phyloP scores from a whole-genome alignment of 1,140 invertebrate species.

The Drepana arcuata region DNA sequence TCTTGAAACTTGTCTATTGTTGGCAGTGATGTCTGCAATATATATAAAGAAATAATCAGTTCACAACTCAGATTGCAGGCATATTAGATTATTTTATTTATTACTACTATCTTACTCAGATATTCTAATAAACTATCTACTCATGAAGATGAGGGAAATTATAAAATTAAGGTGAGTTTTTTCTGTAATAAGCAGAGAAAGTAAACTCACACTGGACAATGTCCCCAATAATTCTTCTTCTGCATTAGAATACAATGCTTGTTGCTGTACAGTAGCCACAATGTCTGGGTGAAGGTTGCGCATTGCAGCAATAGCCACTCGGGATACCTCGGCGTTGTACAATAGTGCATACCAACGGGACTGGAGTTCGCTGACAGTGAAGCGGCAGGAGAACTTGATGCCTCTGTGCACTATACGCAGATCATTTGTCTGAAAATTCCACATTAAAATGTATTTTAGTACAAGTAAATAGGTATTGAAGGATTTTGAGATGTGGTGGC shows the following conservation, averaged over 20 bases:
- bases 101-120: no score
- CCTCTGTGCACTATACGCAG: constrained; percentile 89
- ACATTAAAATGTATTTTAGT: no score
- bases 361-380: constrained; percentile 94
- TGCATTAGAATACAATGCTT: constrained; percentile 89
- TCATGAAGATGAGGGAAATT: no score
- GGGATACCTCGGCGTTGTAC: constrained; percentile 90
- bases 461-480: no score
- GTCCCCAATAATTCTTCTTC: constrained; percentile 92
- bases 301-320: constrained; percentile 93
- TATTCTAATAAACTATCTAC: no score
- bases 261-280: constrained; percentile 87
- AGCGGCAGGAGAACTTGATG: constrained; percentile 96
- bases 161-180: no score
- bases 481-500: no score
- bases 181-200: no score
- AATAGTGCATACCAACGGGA: constrained; percentile 96
- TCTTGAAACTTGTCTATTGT: constrained; percentile 88
- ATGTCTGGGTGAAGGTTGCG: constrained; percentile 94
- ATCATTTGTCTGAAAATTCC: constrained; percentile 89
- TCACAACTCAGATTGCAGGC: no score
- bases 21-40: constrained; percentile 67
- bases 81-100: no score
- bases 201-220: constrained; percentile 87
- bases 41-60: no score